Conservation (phyloP, 1,140 invertebrate species). For the Drosophila mayri region DNA sequence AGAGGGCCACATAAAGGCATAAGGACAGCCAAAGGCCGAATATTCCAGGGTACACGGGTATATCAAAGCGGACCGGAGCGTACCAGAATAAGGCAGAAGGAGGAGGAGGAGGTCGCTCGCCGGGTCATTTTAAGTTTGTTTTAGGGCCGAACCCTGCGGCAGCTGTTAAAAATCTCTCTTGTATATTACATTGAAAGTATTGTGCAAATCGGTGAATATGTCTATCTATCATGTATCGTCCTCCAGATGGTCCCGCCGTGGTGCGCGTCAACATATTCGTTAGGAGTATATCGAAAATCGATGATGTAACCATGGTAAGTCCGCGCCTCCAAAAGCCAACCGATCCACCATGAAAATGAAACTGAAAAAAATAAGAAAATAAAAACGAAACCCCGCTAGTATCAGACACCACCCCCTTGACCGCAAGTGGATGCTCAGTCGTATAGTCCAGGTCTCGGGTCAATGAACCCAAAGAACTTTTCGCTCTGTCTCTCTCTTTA, state of each 20-base stretch:
- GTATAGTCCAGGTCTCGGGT: conserved; percentile 22
- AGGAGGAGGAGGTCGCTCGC: neutral
- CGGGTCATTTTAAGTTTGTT: conserved; percentile 49
- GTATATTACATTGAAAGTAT: conserved; percentile 66
- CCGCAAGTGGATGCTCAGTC: conserved; percentile 31
- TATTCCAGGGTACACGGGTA: conserved; percentile 13
- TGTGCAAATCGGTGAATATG: conserved; percentile 68
- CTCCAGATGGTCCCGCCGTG: conserved; percentile 94
- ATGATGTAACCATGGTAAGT: conserved; percentile 99
- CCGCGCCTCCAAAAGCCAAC: conserved; percentile 55
- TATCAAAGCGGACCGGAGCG: neutral
- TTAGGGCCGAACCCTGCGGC: conserved; percentile 43
- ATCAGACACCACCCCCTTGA: conserved; percentile 30
- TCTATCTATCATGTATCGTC: conserved; percentile 85
- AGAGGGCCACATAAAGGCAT: conserved; percentile 55
- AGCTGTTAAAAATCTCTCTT: conserved; percentile 59
- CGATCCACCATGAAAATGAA: conserved; percentile 34
- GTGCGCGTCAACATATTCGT: conserved; percentile 98
- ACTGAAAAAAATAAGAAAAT: conserved; percentile 5
- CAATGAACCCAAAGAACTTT: conserved; percentile 17
- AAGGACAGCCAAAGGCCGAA: conserved; percentile 35
- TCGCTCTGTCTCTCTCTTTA: neutral
- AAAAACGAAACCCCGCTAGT: conserved; percentile 15
- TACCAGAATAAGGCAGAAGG: neutral
- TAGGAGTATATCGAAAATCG: conserved; percentile 99